These are phyloP conservation scores for Cylindroiulus punctatus DNA, from an alignment of 2,888 invertebrate genomes.

Conservation along the genomic window DNA sequence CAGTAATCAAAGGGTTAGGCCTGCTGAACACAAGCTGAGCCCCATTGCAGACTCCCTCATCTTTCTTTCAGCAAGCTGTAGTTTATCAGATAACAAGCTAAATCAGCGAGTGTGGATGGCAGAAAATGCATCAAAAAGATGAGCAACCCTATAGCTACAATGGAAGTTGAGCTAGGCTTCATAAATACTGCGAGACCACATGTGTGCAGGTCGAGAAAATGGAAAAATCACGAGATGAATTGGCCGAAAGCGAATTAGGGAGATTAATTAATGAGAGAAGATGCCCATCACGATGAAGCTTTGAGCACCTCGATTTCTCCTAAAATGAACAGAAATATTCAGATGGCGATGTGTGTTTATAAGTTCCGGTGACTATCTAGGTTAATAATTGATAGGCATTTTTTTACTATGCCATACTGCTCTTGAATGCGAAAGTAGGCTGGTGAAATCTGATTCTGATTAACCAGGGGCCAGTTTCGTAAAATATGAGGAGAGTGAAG, in stretches of 20 bases:
- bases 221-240: conserved; percentile 21
- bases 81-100: conserved; percentile 19
- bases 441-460: too few species aligned
- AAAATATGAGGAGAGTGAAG: too few species aligned
- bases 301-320: conserved; percentile 1
- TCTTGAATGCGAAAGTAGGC: too few species aligned
- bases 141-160: conserved; percentile 22
- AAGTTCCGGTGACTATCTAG: background rate
- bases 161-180: conserved; percentile 9
- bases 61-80: background rate
- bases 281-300: conserved; percentile 8
- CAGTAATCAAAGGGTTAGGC: conserved; percentile 11
- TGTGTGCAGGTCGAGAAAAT: background rate
- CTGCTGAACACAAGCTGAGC: conserved; percentile 5
- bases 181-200: background rate
- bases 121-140: conserved; percentile 40
- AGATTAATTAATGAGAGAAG: conserved; percentile 38
- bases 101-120: conserved; percentile 43
- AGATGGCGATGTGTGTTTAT: background rate
- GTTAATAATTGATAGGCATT: background rate
- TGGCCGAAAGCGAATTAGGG: conserved; percentile 39
- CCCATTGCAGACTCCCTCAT: background rate
- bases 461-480: too few species aligned
- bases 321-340: conserved; percentile 24
- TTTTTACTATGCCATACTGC: too few species aligned